phyloP scores from a whole-genome alignment of 2,888 invertebrate genomes.

The Omphaloscelis lunosa region DNA sequence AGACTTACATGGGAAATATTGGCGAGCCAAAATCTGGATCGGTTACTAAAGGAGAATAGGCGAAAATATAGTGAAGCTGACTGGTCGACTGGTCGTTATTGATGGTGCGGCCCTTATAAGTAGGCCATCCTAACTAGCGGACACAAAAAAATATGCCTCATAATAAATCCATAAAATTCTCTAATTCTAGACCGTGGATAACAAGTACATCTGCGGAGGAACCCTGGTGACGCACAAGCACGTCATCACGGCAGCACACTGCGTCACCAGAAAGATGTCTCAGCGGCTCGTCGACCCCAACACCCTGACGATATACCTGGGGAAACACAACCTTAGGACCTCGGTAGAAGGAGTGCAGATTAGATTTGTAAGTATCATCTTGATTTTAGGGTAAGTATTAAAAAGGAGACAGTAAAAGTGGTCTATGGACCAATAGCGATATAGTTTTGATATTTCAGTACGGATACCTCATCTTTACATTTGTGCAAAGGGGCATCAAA shows the following conservation, averaged over 20 bases:
- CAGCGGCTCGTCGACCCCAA: constrained; percentile 83
- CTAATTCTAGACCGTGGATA: constrained; percentile 83
- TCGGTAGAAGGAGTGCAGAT: constrained; percentile 88
- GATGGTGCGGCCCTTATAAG: neutral
- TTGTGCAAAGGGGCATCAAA: neutral
- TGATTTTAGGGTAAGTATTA: neutral
- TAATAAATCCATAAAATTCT: neutral
- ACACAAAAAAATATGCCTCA: neutral
- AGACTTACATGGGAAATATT: neutral
- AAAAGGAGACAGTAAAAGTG: neutral
- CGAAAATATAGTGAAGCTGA: neutral
- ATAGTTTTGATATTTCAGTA: neutral
- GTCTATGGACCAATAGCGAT: neutral
- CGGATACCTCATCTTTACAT: too few species aligned
- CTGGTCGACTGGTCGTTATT: neutral
- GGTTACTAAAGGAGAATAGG: neutral
- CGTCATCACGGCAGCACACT: constrained; percentile 92
- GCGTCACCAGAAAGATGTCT: constrained; percentile 89
- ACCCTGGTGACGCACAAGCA: constrained; percentile 90
- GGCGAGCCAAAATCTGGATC: neutral
- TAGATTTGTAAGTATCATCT: constrained; percentile 79
- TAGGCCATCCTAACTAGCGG: neutral
- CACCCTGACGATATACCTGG: constrained; percentile 86
- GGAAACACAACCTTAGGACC: constrained; percentile 88
- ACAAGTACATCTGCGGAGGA: constrained; percentile 92